Conservation (phyloP, 1,140 invertebrate species). For the Zaprionus kolodkinae region DNA sequence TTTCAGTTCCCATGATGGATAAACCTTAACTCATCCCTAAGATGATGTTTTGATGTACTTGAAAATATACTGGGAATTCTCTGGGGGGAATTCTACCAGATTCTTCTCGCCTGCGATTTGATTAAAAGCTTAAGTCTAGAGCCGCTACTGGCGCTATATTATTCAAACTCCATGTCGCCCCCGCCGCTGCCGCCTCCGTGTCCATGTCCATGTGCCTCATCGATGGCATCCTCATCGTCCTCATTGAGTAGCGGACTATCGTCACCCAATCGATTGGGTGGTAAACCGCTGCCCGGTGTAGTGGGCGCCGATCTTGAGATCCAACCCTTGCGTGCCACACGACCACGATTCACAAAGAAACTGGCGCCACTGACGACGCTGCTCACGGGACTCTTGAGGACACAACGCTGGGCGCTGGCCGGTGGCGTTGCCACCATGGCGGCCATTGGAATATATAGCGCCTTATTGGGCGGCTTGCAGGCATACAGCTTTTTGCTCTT, state of each 20-base stretch:
- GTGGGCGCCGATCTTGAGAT: constrained; percentile 90
- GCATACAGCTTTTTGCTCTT: constrained; percentile 72
- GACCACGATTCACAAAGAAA: constrained; percentile 68
- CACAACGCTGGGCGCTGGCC: constrained; percentile 56
- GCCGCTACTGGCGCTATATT: neutral
- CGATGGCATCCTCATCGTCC: constrained; percentile 85
- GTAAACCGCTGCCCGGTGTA: constrained; percentile 87
- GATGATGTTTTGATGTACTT: neutral
- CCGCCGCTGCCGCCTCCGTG: constrained; percentile 27
- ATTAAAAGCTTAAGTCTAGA: constrained; percentile 4
- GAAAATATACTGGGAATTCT: neutral
- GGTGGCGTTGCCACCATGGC: constrained; percentile 48
- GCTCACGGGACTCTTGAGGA: constrained; percentile 77
- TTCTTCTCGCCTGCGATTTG: constrained; percentile 2
- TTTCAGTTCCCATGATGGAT: neutral
- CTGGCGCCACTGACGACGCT: constrained; percentile 72
- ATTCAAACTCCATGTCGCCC: constrained; percentile 25
- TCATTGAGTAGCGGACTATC: constrained; percentile 86
- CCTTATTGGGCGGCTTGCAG: constrained; percentile 72
- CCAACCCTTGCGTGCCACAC: constrained; percentile 85
- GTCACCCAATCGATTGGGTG: constrained; percentile 85
- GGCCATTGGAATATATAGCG: constrained; percentile 79
- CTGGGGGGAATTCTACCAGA: neutral
- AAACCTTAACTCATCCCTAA: neutral
- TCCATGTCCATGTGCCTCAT: constrained; percentile 70